phyloP scores from a whole-genome alignment of 2,797 vertebrate species.

The Myotis myotis region DNA sequence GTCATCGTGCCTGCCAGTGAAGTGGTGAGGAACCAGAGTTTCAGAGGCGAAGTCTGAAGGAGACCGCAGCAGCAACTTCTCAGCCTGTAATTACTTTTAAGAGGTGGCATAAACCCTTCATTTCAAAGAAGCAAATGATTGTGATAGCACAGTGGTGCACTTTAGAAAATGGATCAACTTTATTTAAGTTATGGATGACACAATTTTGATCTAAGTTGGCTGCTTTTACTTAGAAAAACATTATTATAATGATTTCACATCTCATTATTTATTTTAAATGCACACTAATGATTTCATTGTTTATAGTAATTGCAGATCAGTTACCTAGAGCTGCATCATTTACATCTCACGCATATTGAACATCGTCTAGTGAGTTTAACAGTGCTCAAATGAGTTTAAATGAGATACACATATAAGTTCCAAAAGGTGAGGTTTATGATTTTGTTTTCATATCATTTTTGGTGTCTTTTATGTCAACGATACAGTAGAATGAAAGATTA shows the following conservation, averaged over 20 bases:
- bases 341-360: not conserved
- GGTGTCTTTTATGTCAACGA: not conserved
- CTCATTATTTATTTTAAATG: slow-evolving; percentile 33
- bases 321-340: not conserved
- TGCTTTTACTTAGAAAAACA: slow-evolving; percentile 35
- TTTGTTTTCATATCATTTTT: not conserved
- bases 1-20: not conserved
- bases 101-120: not conserved
- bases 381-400: slow-evolving; percentile 14
- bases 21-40: not conserved
- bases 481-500: not conserved
- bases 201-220: not conserved
- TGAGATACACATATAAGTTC: slow-evolving; percentile 23
- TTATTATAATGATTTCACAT: slow-evolving; percentile 28
- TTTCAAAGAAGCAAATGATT: not conserved
- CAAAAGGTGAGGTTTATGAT: not conserved
- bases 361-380: not conserved
- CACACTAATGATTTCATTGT: slow-evolving; percentile 27
- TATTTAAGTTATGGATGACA: not conserved
- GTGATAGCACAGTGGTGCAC: not conserved
- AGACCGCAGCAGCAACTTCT: not conserved
- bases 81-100: not conserved
- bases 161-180: not conserved
- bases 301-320: not conserved
- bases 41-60: not conserved